phyloP scores from a whole-genome alignment of 2,888 invertebrate genomes.

The Cantharis rufa region DNA sequence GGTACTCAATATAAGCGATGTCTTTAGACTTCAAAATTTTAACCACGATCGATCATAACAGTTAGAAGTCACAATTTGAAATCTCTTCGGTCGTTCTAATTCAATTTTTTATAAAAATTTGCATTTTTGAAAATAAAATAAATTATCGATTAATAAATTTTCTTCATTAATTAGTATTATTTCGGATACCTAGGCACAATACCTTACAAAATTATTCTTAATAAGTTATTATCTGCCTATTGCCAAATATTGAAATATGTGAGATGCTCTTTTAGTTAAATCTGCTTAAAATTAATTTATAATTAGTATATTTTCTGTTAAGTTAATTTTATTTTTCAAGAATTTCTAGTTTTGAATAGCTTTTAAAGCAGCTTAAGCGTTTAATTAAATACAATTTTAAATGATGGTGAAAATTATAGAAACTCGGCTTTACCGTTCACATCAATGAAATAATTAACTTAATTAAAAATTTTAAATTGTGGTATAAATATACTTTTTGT shows the following conservation, averaged over 20 bases:
- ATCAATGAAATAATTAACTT: neutral
- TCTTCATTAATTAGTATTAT: neutral
- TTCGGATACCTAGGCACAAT: neutral
- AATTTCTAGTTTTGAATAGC: neutral
- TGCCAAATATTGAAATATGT: too few relatives aligned
- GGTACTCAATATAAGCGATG: neutral
- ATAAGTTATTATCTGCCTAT: too few relatives aligned
- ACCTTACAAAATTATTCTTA: too few relatives aligned
- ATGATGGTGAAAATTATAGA: neutral
- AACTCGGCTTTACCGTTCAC: neutral
- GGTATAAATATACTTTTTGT: neutral
- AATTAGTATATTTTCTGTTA: neutral
- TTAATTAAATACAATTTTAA: neutral
- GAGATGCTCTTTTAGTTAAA: neutral
- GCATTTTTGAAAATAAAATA: neutral
- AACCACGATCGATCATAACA: neutral
- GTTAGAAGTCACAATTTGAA: neutral
- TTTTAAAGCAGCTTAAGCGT: neutral
- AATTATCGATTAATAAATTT: neutral
- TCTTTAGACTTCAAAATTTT: neutral
- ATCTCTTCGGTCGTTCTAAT: neutral
- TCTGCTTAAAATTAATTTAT: neutral
- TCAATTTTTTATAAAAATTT: neutral
- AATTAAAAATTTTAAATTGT: neutral
- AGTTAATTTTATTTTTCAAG: neutral